A percentile compares a stretch with the other conserved stretches of the same genome.
These are phyloP conservation scores for Indicator indicator DNA, from an alignment of 2,113 vertebrate species.

Conservation along the genomic window DNA sequence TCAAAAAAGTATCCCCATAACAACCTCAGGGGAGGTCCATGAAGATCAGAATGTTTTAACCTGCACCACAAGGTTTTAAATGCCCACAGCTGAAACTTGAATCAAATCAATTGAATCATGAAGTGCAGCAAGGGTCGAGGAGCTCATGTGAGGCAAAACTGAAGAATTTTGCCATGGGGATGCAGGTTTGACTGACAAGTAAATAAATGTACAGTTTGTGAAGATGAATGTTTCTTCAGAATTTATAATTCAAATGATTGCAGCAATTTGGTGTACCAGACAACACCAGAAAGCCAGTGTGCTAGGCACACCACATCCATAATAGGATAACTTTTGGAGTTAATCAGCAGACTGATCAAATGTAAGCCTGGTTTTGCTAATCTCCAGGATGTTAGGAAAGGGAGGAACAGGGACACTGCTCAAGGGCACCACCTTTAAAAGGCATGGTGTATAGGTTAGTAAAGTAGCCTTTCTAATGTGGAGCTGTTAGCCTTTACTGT, in stretches of 20 bases:
- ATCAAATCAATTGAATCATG: neutral
- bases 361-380: neutral
- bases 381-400: neutral
- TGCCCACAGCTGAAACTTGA: neutral
- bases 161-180: neutral
- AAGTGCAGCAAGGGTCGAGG: neutral
- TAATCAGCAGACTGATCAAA: neutral
- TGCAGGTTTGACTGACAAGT: neutral
- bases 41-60: neutral
- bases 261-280: neutral
- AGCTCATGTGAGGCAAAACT: neutral
- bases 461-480: neutral
- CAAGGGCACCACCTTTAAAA: neutral
- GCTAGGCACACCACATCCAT: no score
- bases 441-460: neutral
- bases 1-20: neutral
- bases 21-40: neutral
- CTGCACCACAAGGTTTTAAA: neutral
- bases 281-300: neutral
- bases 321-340: neutral
- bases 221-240: neutral
- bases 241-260: neutral
- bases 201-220: neutral
- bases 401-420: fast-evolving
- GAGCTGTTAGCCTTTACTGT: neutral